phyloP scores from a whole-genome alignment of 2,888 invertebrate species.

The Lumbricus terrestris region DNA sequence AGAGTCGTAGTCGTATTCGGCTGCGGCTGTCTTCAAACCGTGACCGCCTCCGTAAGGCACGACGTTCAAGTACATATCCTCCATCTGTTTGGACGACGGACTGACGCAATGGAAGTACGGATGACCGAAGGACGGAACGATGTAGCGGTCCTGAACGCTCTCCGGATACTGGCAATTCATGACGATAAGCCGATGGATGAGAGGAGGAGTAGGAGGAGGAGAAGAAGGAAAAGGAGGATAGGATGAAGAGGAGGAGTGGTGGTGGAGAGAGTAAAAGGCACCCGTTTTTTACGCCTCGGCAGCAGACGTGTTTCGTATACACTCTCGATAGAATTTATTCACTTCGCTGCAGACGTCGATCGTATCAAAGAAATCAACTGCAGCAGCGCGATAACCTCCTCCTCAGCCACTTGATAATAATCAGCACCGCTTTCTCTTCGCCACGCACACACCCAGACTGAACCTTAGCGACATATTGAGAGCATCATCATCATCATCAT shows the following conservation, averaged over 20 bases:
- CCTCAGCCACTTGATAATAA: background rate
- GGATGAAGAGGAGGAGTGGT: background rate
- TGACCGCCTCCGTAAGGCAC: background rate
- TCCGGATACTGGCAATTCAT: slow-evolving; percentile 14
- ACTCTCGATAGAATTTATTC: slow-evolving; percentile 3
- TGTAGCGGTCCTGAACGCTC: slow-evolving; percentile 4
- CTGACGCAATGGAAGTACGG: background rate
- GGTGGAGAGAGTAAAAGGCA: background rate
- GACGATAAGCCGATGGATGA: background rate
- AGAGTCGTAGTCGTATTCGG: background rate
- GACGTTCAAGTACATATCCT: background rate
- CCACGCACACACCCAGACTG: background rate
- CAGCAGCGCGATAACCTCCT: background rate
- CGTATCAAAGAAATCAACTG: background rate
- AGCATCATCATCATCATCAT: slow-evolving; percentile 3
- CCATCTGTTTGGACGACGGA: background rate
- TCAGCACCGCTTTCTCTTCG: background rate
- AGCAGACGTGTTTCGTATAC: background rate
- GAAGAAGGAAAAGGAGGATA: background rate
- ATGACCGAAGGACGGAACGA: background rate
- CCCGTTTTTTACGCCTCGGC: background rate
- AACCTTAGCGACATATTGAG: background rate
- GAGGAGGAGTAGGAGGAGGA: background rate
- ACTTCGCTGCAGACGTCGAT: background rate
- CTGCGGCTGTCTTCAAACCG: background rate